Percentiles rank a stretch among this genome's conserved stretches.
Evolutionary conservation across 2,113 vertebrate genomes (phyloP).

Genomic region (Zosterops lateralis): DNA sequence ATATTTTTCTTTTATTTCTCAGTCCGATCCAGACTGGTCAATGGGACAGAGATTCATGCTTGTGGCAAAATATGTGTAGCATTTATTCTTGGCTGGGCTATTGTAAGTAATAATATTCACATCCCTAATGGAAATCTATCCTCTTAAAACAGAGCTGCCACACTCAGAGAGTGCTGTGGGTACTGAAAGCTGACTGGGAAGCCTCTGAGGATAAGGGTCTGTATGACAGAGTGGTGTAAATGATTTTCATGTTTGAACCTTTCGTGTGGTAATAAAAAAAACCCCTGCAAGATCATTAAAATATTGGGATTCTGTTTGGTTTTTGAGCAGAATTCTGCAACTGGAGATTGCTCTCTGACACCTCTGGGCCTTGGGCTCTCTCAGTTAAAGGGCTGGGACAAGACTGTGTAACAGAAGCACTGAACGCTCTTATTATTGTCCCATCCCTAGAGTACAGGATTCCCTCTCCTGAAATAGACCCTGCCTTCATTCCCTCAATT

Average conservation of each 20-base stretch:
- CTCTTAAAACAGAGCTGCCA: background rate
- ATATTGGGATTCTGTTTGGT: background rate
- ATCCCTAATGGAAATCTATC: background rate
- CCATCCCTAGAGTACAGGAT: background rate
- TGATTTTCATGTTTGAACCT: background rate
- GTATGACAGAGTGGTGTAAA: background rate
- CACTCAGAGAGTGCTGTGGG: background rate
- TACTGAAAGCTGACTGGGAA: background rate
- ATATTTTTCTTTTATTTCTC: background rate
- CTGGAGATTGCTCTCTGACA: background rate
- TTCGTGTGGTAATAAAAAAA: background rate
- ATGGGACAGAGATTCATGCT: background rate
- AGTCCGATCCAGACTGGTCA: background rate
- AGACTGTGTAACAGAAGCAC: background rate
- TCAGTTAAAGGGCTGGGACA: background rate
- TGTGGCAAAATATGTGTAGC: background rate
- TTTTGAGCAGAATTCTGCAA: background rate
- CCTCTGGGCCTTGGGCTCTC: background rate
- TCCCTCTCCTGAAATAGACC: background rate
- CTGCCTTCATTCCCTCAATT: background rate
- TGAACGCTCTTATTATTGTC: background rate
- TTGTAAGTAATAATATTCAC: background rate
- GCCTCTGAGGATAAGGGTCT: background rate
- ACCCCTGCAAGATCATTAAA: background rate
- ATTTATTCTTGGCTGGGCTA: background rate